Evolutionary conservation across 1,140 invertebrate species (phyloP).

Genomic region (Ceratina japonica): DNA sequence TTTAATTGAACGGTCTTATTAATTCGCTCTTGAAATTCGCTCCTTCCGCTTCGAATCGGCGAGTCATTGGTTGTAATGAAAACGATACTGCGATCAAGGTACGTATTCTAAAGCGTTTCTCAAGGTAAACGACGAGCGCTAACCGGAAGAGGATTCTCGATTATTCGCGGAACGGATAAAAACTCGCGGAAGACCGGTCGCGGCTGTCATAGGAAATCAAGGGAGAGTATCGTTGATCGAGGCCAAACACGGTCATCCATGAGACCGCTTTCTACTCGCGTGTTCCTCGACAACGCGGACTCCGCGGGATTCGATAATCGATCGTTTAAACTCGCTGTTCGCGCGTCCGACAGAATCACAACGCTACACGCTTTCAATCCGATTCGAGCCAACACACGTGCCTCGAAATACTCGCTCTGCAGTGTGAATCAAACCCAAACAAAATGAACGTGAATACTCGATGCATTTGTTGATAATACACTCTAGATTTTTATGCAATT

Average conservation of each 20-base stretch:
- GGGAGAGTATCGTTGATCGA: conserved; percentile 49
- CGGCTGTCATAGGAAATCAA: conserved; percentile 56
- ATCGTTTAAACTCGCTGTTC: conserved; percentile 40
- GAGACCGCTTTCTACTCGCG: conserved; percentile 62
- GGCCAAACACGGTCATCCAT: conserved; percentile 56
- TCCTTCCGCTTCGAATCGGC: neutral
- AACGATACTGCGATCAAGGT: neutral
- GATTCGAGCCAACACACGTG: no score
- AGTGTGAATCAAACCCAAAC: no score
- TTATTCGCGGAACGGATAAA: conserved; percentile 27
- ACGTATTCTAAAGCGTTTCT: no score
- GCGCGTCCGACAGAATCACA: neutral
- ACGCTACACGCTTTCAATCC: neutral
- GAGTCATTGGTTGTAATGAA: neutral
- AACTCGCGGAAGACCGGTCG: conserved; percentile 38
- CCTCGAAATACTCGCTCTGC: no score
- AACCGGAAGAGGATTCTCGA: conserved; percentile 20
- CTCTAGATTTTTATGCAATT: no score
- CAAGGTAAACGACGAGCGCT: neutral
- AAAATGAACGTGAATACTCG: no score
- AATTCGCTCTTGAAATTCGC: neutral
- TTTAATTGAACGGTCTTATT: no score
- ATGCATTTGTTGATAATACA: no score
- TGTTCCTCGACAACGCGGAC: conserved; percentile 29
- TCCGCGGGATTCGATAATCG: conserved; percentile 52